Evolutionary conservation across 2,888 invertebrate species (phyloP), one percentile per base, ranked within the genome.

Genomic region (Netelia virgata): DNA sequence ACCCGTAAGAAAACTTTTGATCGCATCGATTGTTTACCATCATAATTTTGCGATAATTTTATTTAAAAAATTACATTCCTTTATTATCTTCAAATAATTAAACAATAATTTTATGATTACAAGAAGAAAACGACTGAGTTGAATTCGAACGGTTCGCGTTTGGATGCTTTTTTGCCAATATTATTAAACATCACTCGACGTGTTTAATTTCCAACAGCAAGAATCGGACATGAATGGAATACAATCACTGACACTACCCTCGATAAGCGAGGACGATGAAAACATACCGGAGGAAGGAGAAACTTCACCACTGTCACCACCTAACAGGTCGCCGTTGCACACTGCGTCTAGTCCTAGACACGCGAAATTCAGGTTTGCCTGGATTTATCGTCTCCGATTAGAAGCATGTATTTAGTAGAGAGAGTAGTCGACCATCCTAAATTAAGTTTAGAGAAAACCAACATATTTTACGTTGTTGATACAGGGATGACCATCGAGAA

Each of bases 251-350:
- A 97, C 97, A 0, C 94, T 98, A 63, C 98, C 98, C 1, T 98
- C 98, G 53, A 99, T 99, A 92, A 98, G 98, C 82, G 98, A 99
- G 94, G 98, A 98, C 88, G 98, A 98, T 91, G 98, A 98, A 93
- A 98, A 98, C 90, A 94, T 95, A 28, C 96, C 96, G 36, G 97
- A 97, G 50, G 97, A 97, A 81, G 96, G 96, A 43, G 94, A 95
- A 90, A 95, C 95, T 10, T 95, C 96, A 5, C 95, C 96, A 0
- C 88, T 94, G n/a, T 95, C 96, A 68, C 96, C 96, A 36, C 96
- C 95, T 77, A 96, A 95, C 90, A 94, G 93, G 91, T 95, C 96
- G 23, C 96, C 96, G 0, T 92, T 95, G 72, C 93, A 92, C 77
- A 87, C 90, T 3, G 91, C 91, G 20, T 93, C 92, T 85, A 97